Evolutionary conservation across 2,113 vertebrate species (phyloP).

Genomic region (Azemiops feae): DNA sequence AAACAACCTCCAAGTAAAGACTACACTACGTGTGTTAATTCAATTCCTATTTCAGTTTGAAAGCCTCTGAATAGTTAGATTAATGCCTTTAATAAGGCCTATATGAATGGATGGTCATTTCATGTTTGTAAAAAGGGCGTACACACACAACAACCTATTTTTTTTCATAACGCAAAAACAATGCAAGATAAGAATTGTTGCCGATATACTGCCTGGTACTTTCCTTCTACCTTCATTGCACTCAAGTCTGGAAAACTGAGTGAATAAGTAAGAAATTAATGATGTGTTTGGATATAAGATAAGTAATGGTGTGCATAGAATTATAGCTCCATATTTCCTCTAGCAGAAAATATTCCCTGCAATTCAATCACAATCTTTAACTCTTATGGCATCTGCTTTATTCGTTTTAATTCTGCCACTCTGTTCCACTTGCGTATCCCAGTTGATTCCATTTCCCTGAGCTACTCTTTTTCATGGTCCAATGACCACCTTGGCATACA

Average conservation of each 20-base stretch:
- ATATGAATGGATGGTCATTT: no score
- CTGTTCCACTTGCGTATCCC: slow-evolving; percentile 14
- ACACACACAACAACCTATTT: neutral
- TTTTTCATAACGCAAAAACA: neutral
- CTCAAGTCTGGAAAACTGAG: neutral
- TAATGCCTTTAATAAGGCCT: neutral
- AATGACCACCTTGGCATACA: slow-evolving; percentile 21
- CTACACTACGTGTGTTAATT: neutral
- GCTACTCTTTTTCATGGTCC: slow-evolving; percentile 32
- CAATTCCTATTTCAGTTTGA: neutral
- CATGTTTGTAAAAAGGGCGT: no score
- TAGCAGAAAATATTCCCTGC: slow-evolving; percentile 12
- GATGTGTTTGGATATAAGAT: slow-evolving; percentile 14
- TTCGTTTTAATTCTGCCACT: slow-evolving; percentile 27
- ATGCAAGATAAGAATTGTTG: neutral
- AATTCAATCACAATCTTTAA: neutral
- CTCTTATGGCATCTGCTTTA: neutral
- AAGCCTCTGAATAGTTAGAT: neutral
- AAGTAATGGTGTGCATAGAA: slow-evolving; percentile 15
- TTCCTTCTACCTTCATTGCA: neutral
- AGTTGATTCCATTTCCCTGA: slow-evolving; percentile 30
- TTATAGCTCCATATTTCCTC: neutral
- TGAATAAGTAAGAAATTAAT: slow-evolving; percentile 20
- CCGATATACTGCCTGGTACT: neutral
- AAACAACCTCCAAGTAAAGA: neutral